Conservation (phyloP, 2,113 vertebrate genomes). For the Shinisaurus crocodilurus region DNA sequence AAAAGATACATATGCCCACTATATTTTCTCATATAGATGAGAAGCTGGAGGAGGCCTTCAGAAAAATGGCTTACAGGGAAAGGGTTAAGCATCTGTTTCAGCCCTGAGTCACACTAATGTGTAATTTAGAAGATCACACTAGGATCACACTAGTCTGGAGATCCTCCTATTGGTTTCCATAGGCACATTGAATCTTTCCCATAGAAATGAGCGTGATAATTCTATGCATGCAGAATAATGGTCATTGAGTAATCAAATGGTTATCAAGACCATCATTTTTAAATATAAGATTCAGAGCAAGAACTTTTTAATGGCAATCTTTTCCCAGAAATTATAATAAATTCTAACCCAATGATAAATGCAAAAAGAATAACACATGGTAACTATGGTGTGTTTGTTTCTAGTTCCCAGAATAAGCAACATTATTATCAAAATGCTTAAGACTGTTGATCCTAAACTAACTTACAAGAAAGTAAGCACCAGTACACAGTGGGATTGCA, state of each 20-base stretch:
- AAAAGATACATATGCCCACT: background rate
- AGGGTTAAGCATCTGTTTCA: background rate
- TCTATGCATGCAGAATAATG: background rate
- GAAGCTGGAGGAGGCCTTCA: background rate
- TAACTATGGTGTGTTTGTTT: constrained; percentile 10
- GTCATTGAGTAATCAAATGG: background rate
- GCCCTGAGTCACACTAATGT: background rate
- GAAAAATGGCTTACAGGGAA: background rate
- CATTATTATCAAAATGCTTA: background rate
- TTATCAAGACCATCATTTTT: background rate
- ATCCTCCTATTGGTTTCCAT: background rate
- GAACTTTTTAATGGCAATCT: background rate
- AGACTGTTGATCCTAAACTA: background rate
- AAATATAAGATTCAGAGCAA: background rate
- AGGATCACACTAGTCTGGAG: background rate
- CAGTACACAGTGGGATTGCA: background rate
- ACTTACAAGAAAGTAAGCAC: background rate
- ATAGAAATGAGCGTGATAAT: background rate
- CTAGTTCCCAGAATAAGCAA: constrained; percentile 23
- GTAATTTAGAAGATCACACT: background rate
- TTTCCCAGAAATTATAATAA: background rate
- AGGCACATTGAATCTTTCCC: background rate
- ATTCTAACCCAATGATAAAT: constrained; percentile 3
- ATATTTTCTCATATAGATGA: background rate
- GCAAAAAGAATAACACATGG: background rate